phyloP scores from a whole-genome alignment of 2,888 invertebrate genomes.

The Neoascia interrupta region DNA sequence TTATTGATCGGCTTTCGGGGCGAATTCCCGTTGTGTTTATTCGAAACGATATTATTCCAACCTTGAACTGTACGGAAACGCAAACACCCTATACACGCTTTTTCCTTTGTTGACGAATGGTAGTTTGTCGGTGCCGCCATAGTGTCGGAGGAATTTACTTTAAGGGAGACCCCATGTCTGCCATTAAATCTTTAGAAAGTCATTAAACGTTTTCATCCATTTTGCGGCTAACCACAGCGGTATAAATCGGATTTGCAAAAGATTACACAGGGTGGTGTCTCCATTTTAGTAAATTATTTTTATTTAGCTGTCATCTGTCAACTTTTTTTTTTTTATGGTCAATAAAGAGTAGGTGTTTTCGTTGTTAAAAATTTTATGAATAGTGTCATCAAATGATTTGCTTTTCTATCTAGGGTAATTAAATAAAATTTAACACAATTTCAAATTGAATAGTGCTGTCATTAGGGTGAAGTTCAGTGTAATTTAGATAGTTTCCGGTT shows the following conservation, averaged over 20 bases:
- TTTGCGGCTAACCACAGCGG: too few species aligned
- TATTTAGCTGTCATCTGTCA: constrained; percentile 5
- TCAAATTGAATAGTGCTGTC: background rate
- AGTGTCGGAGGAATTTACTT: background rate
- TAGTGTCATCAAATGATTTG: background rate
- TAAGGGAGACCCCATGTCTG: background rate
- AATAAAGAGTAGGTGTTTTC: background rate
- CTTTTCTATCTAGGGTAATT: background rate
- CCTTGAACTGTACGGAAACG: constrained; percentile 63
- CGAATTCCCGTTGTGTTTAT: constrained; percentile 40
- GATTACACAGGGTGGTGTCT: background rate
- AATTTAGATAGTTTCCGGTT: background rate
- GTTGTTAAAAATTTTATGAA: constrained; percentile 11
- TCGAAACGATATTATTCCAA: constrained; percentile 43
- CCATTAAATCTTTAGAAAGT: constrained; percentile 9
- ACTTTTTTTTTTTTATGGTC: constrained; percentile 3
- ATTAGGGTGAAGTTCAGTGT: constrained; percentile 6
- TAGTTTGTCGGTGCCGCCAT: too few species aligned
- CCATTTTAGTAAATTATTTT: constrained; percentile 17
- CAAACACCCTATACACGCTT: too few species aligned
- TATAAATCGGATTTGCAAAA: background rate
- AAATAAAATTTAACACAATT: too few species aligned
- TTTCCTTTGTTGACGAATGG: too few species aligned
- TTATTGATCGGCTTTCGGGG: constrained; percentile 52
- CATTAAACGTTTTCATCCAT: background rate